Evolutionary conservation across 2,113 vertebrate species (phyloP), one percentile per base, ranked within the genome.

Genomic region (Potamarius usumacintae): DNA sequence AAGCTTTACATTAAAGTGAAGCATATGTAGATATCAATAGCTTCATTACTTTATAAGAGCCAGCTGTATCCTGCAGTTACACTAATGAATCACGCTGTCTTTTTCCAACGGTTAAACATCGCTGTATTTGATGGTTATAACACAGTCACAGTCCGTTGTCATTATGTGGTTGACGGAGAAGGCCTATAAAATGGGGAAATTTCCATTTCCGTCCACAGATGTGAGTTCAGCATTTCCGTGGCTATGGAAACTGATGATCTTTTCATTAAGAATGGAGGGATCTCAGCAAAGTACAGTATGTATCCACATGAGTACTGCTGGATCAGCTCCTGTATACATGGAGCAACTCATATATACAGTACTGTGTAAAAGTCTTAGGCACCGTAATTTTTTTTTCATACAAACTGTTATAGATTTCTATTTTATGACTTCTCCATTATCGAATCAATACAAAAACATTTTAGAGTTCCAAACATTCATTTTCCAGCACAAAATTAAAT

Each of bases 141-240:
- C 55, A 63, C 48, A 65, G 81, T 77, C 71, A 62, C 20, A 53
- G 81, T 63, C n/a, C 30, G 48, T 52, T 65, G 84, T 76, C 55
- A 53, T 83, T 82, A 87, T 53, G 82, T 65, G 86, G 80, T 83
- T 87, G 58, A 83, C 62, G n/a, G 12, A 63, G 65, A 77, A 65
- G 62, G 78, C 63, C 62, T 69, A 34, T 15, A 53, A 74, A 57
- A 74, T 72, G 50, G 27, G 27, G 74, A 42, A 67, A 67, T 67
- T 82, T 82, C 22, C 79, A 60, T 65, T 83, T 60, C 81, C 58
- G 4, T 87, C 80, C 55, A 83, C 83, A 71, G 83, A 82, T 74
- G n/a, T 82, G 57, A 52, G n/a, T n/a, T 83, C 80, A 76, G 55
- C 67, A 63, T 42, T 60, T 60, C 53, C 25, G 34, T 82, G 65